phyloP scores from a whole-genome alignment of 2,888 invertebrate genomes.

The Chalcosyrphus nemorum region DNA sequence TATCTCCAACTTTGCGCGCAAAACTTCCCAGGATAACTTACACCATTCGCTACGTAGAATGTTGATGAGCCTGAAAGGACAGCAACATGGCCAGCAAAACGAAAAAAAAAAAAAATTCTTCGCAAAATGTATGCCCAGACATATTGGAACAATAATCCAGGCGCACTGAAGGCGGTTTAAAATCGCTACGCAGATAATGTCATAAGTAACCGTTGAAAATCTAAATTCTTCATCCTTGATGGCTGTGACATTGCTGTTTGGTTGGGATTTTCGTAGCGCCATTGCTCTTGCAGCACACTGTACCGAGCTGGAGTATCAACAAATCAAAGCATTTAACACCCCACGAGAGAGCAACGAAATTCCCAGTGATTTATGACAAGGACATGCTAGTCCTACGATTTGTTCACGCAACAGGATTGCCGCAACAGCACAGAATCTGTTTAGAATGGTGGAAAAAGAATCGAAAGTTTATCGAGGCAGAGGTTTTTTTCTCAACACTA shows the following conservation, averaged over 20 bases:
- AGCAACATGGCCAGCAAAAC: neutral
- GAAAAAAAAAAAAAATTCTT: slow-evolving; percentile 1
- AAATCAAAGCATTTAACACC: slow-evolving; percentile 71
- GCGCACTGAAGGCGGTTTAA: slow-evolving; percentile 44
- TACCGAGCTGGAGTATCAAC: slow-evolving; percentile 51
- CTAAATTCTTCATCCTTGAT: slow-evolving; percentile 61
- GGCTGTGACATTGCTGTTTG: slow-evolving; percentile 19
- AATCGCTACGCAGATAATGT: slow-evolving; percentile 62
- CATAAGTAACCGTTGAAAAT: slow-evolving; percentile 70
- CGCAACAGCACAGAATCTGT: slow-evolving; percentile 15
- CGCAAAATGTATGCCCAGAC: neutral
- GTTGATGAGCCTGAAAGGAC: slow-evolving; percentile 26
- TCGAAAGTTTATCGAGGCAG: neutral
- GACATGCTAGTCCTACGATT: slow-evolving; percentile 55
- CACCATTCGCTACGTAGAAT: slow-evolving; percentile 11
- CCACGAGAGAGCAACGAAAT: slow-evolving; percentile 43
- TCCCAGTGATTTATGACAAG: slow-evolving; percentile 65
- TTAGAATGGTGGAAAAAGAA: neutral
- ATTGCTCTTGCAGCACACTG: slow-evolving; percentile 16
- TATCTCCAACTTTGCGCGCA: neutral
- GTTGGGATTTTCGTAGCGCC: slow-evolving; percentile 1
- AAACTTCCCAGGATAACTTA: neutral
- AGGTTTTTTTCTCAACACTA: too few species aligned
- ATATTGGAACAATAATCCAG: slow-evolving; percentile 18
- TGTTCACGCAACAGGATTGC: slow-evolving; percentile 58